Base-by-base conservation (phyloP, 37 sponge, comb jelly and placozoan species). In the Theonella swinhoei region DNA sequence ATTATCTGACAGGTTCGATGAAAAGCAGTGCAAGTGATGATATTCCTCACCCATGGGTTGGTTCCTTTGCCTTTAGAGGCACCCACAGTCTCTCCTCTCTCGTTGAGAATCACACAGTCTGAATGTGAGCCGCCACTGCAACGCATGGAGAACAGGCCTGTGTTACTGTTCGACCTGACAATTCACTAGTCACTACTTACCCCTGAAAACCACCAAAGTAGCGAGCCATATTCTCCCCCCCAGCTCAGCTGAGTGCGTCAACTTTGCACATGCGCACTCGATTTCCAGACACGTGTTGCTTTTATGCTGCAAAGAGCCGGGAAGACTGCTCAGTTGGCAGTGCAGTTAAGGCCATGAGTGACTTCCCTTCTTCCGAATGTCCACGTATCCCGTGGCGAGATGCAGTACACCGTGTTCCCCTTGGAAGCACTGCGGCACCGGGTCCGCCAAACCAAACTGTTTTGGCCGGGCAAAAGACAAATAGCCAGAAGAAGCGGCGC, bases 11-110 rank as follows among this genome's bases (percentile, higher is more conserved):
- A 4, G 24, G 72, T 32, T 2, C 26, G 35, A n/a, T 3, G 4
- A 4, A 2, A 3, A 25, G 7, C 33, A 2, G 72, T 1, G 35
- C 1, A 8, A 34, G 32, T n/a, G n/a, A n/a, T n/a, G n/a, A n/a
- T n/a, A n/a, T 26, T 1, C 38, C 85, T 47, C 60, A 91, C 92
- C 87, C 87, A 86, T 34, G 86, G 91, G 72, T 91, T 91, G 1
- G 87, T 85, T 4, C 74, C 83, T 9, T 38, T 71, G 71, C 91
- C 91, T 22, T 33, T 30, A 17, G 83, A 76, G n/a, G 39, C 25
- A 23, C 87, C 83, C 17, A 91, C 72, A 0, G 77, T n/a, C n/a
- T 86, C 62, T 0, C 91, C 87, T 34, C 24, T 58, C 9, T 72
- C 77, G 58, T 58, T 35, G 20, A 91, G 33, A 31, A 91, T 85